phyloP scores from a whole-genome alignment of 1,140 invertebrate species.

The Dufourea novaeangliae region DNA sequence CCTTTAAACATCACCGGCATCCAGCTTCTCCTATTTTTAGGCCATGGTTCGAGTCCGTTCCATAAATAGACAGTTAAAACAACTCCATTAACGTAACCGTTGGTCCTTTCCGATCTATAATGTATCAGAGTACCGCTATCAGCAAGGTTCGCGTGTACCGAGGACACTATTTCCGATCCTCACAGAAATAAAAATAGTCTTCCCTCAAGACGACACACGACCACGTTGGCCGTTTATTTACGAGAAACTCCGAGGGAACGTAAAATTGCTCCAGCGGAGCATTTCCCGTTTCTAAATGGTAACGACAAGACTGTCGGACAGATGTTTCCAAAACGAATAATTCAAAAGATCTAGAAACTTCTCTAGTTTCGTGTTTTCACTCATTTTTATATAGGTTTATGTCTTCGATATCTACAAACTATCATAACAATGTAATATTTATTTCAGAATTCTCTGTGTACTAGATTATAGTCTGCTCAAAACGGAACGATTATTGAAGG shows the following conservation, averaged over 20 bases:
- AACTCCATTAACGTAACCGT: constrained; percentile 58
- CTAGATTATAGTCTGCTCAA: no score
- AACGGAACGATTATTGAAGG: no score
- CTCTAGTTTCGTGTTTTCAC: background rate
- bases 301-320: background rate
- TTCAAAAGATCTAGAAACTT: background rate
- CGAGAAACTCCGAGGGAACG: background rate
- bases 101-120: constrained; percentile 33
- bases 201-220: background rate
- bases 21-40: constrained; percentile 58
- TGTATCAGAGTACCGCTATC: constrained; percentile 23
- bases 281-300: constrained; percentile 21
- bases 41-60: constrained; percentile 37
- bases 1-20: background rate
- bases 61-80: constrained; percentile 62
- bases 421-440: background rate
- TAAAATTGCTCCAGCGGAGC: background rate
- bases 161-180: background rate
- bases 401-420: background rate
- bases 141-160: background rate
- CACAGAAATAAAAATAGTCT: constrained; percentile 10
- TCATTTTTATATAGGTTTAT: background rate
- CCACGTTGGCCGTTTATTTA: constrained; percentile 24
- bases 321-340: no score
- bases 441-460: background rate